phyloP scores from a whole-genome alignment of 1,140 invertebrate genomes.

The Drosophila funebris region DNA sequence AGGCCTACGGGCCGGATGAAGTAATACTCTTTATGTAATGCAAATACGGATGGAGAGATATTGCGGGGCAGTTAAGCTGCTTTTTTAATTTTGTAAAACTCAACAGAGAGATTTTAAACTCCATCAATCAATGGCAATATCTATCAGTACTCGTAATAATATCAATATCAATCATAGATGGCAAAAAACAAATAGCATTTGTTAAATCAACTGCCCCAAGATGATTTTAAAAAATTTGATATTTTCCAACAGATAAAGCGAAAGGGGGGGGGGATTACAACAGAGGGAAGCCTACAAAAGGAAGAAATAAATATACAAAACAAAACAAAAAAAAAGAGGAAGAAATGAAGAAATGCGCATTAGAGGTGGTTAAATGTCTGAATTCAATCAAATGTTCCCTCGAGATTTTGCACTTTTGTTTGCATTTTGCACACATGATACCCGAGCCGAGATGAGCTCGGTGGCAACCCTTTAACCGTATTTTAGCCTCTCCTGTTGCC shows the following conservation, averaged over 20 bases:
- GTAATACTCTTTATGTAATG: constrained; percentile 64
- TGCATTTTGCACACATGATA: constrained; percentile 71
- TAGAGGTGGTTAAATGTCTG: constrained; percentile 66
- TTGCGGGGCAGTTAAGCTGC: constrained; percentile 50
- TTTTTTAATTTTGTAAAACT: constrained; percentile 76
- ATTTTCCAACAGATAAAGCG: constrained; percentile 74
- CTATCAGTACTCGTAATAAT: constrained; percentile 69
- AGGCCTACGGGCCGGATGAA: constrained; percentile 41
- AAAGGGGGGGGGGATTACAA: constrained; percentile 30
- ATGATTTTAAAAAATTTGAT: constrained; percentile 72
- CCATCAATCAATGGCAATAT: constrained; percentile 60
- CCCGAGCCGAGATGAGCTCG: constrained; percentile 23
- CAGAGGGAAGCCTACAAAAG: constrained; percentile 27
- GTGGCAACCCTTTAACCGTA: constrained; percentile 71
- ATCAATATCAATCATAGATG: constrained; percentile 74
- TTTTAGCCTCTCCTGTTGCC: not conserved
- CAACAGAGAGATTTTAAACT: constrained; percentile 46
- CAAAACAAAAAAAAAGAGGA: constrained; percentile 19
- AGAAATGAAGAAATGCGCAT: constrained; percentile 67
- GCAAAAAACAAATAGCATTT: constrained; percentile 77
- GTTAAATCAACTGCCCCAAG: constrained; percentile 70
- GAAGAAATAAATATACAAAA: constrained; percentile 35
- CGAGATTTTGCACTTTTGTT: constrained; percentile 76
- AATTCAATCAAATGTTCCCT: constrained; percentile 81
- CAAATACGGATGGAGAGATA: constrained; percentile 50